These are phyloP conservation scores for Cygnus buccinator DNA, from an alignment of 2,113 vertebrate species.

Conservation along the genomic window DNA sequence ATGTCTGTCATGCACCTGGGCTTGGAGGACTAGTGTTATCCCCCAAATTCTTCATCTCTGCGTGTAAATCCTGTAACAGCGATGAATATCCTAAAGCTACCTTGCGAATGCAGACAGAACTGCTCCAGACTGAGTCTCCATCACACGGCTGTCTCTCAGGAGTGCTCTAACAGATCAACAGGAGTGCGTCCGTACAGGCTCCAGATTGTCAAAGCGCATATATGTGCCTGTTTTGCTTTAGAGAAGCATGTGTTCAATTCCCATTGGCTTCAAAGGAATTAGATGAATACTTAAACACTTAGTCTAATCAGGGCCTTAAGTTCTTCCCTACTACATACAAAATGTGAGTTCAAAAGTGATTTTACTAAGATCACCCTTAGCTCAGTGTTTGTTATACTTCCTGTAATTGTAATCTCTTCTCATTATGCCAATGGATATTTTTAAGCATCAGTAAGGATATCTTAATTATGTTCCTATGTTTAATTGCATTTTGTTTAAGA, in stretches of 20 bases:
- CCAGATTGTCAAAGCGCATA: not conserved
- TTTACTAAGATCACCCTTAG: not conserved
- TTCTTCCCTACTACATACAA: not conserved
- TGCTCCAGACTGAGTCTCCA: not conserved
- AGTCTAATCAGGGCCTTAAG: not conserved
- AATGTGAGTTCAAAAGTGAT: constrained; percentile 9
- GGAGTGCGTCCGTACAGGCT: not conserved
- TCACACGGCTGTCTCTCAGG: not conserved
- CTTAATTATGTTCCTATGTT: not conserved
- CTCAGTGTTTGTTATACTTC: not conserved
- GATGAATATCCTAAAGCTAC: not conserved
- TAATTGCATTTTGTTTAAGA: not conserved
- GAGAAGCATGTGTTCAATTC: not conserved
- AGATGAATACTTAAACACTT: not conserved
- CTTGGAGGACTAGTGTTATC: not conserved
- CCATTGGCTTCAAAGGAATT: not conserved
- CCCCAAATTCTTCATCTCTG: not conserved
- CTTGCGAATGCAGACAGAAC: not conserved
- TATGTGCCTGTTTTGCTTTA: not conserved
- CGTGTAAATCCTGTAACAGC: not conserved
- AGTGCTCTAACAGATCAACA: not conserved
- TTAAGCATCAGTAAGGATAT: not conserved
- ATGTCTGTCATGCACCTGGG: not conserved
- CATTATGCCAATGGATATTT: not conserved
- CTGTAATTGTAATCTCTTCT: not conserved